Conservation (phyloP, 2,113 vertebrate genomes). For the Lepus timidus region DNA sequence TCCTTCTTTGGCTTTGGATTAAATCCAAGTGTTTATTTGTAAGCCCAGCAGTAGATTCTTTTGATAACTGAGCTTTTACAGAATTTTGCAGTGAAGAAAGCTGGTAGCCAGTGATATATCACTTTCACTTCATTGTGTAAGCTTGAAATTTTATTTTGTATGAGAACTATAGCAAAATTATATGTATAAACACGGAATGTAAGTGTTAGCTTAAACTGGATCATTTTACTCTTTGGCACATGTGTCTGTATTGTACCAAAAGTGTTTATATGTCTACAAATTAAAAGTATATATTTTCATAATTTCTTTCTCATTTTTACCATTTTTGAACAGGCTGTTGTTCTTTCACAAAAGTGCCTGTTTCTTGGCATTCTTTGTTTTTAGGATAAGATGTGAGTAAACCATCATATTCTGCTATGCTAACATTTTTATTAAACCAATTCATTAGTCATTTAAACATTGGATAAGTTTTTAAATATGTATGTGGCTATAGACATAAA, state of each 20-base stretch:
- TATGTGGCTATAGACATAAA: not conserved
- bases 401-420: constrained; percentile 40
- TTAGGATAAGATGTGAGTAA: constrained; percentile 55
- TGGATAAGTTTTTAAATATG: constrained; percentile 54
- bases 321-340: constrained; percentile 73
- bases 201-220: constrained; percentile 83
- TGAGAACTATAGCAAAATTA: constrained; percentile 79
- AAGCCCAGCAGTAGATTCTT: constrained; percentile 83
- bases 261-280: constrained; percentile 92
- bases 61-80: constrained; percentile 84
- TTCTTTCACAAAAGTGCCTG: constrained; percentile 71
- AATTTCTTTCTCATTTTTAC: constrained; percentile 83
- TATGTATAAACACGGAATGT: constrained; percentile 85
- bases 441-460: constrained; percentile 61
- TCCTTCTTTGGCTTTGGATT: constrained; percentile 85
- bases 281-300: constrained; percentile 93
- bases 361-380: constrained; percentile 60
- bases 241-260: constrained; percentile 90
- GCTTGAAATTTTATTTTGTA: constrained; percentile 84
- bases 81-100: constrained; percentile 82
- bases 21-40: constrained; percentile 83
- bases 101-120: constrained; percentile 83
- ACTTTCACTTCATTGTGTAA: constrained; percentile 84
- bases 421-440: constrained; percentile 76
- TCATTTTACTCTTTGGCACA: constrained; percentile 85